A percentile compares a stretch with the other conserved stretches of the same genome.
Conservation (phyloP, 2,113 vertebrate species). For the Isichthys henryi region DNA sequence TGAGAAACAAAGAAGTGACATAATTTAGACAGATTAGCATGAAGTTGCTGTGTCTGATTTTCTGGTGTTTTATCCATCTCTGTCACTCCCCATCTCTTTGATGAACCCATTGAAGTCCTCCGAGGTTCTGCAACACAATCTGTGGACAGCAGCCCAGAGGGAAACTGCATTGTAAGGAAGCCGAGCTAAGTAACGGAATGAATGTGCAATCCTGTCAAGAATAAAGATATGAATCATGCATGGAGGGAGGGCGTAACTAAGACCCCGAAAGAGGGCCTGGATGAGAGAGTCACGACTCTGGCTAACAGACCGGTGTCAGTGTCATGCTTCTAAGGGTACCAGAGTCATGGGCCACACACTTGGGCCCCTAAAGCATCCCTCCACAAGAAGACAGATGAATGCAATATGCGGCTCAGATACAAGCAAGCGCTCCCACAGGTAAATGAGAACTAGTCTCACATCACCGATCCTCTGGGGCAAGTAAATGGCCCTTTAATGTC, state of each 20-base stretch:
- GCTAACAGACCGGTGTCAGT: background rate
- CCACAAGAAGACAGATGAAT: background rate
- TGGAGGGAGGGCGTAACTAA: background rate
- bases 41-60: slow-evolving; percentile 19
- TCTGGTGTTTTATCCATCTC: slow-evolving; percentile 31
- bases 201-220: background rate
- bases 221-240: slow-evolving; percentile 7
- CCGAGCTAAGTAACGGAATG: slow-evolving; percentile 7
- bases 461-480: background rate
- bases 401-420: background rate
- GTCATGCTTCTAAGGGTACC: background rate
- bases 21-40: slow-evolving; percentile 35
- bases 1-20: slow-evolving; percentile 27
- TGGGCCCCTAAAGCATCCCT: background rate
- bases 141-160: background rate
- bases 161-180: slow-evolving; percentile 14
- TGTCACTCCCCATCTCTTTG: slow-evolving; percentile 30
- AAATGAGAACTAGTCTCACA: background rate
- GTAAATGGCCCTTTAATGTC: background rate
- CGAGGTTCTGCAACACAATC: slow-evolving; percentile 8
- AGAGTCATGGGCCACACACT: background rate
- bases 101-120: slow-evolving; percentile 29
- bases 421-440: background rate
- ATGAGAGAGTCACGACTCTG: background rate
- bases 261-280: background rate